Base-by-base conservation (phyloP, 2,113 vertebrate species). In the Cacatua alba region DNA sequence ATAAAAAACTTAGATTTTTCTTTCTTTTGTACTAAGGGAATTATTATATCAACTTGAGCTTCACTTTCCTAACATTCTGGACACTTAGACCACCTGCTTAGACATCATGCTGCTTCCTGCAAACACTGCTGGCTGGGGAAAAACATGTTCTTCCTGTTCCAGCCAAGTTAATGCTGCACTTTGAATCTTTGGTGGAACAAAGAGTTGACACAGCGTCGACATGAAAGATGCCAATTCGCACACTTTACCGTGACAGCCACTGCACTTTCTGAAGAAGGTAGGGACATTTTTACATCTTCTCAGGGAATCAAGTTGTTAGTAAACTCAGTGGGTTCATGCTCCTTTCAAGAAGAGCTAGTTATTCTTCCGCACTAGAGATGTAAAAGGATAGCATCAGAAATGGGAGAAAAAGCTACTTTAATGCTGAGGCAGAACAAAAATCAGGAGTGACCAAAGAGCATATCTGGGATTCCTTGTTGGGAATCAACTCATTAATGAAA, bases 221-320 rank as follows among this genome's bases (percentile, higher is more conserved):
- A 43, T 20, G 23, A 94, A 93, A 94, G 86, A 96, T 71, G 70
- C 91, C 95, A 98, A 97, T 98, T 98, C 97, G 84, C 26, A 28
- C 71, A 55, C 78, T 95, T 95, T 74, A 82, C 74, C 44, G 59
- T 96, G 96, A 97, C 97, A 97, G 94, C 67, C 80, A 80, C 68
- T 79, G 71, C n/a, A 84, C 93, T 85, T 94, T 94, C 33, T 24
- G 12, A 94, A 93, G 77, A 82, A 90, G 65, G 83, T 37, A 88
- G 79, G 44, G 48, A 72, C 5, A 3, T 63, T 96, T 86, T 74
- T 33, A 86, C 13, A 67, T 52, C 74, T 77, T 93, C 71, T 81
- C 52, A 46, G 31, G 26, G 17, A 85, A 94, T 43, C 33, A 60
- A 94, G 70, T 71, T 94, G 91, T 96, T 94, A 88, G 49, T 69